Conservation (phyloP, 2,797 vertebrate genomes). For the Harpagifer antarcticus region DNA sequence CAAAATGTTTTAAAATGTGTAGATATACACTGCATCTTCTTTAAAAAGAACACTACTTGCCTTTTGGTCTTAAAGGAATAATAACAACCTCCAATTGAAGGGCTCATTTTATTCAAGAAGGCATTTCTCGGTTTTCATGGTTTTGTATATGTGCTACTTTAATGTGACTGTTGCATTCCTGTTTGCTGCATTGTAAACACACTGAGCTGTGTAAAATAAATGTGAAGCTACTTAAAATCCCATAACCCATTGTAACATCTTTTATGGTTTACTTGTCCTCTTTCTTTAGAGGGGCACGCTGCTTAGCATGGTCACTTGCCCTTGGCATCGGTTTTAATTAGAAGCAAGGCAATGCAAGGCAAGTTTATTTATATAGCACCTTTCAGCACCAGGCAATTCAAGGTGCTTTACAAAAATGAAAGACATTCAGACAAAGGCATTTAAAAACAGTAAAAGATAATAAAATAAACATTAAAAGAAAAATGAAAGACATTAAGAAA, state of each 20-base stretch:
- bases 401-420: no score
- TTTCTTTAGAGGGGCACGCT: constrained; percentile 6
- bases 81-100: neutral
- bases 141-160: constrained; percentile 16
- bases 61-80: constrained; percentile 2
- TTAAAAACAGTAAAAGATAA: no score
- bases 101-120: constrained; percentile 5
- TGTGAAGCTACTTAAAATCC: constrained; percentile 20
- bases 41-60: neutral
- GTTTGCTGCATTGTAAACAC: constrained; percentile 7
- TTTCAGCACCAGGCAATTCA: no score
- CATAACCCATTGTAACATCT: constrained; percentile 22
- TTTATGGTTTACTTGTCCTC: constrained; percentile 6
- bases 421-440: no score
- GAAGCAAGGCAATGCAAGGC: no score
- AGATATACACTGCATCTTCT: neutral
- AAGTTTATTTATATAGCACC: no score
- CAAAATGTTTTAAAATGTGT: neutral
- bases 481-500: no score
- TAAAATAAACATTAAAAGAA: no score
- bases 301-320: constrained; percentile 29
- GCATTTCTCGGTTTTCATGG: neutral
- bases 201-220: constrained; percentile 7
- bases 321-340: constrained; percentile 46
- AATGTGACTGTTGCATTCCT: neutral